Evolutionary conservation across 2,888 invertebrate genomes (phyloP), one percentile per base, ranked within the genome.

Genomic region (Priocnemis perturbator): DNA sequence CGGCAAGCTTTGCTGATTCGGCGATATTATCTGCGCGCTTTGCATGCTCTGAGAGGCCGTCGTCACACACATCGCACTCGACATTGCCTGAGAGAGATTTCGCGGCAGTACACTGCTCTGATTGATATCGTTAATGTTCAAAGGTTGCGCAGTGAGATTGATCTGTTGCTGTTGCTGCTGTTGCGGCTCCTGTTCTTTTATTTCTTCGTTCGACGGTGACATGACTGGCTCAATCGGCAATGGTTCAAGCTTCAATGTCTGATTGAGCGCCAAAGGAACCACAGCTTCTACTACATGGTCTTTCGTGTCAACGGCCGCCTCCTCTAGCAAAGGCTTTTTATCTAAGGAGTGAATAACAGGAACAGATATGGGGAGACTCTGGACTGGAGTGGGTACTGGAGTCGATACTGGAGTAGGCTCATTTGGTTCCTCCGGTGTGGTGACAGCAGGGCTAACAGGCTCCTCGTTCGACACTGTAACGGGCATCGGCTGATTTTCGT

Each of bases 261-360:
- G 81, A 65, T 81, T 83, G 53, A 85, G 78, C 17, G 83, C 79
- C 57, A 86, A 65, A 50, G 85, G 79, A 37, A 37, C 37, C 70
- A 83, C 76, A 65, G 83, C 82, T 53, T 87, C 87, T 65, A 76
- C 87, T 65, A 76, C 72, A 63, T 83, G 85, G 47, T 87, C 85
- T 58, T 86, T 84, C 20, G 83, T 73, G 52, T 87, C 83, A 0
- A 77, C 60, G 3, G 80, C 57, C 48, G 80, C 57, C 48, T 88
- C 88, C 4, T 87, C 87, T 5, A 85, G 45, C 19, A 83, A 61
- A 0, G 86, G 84, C 60, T 87, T 86, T 57, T 87, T 88, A 11
- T 88, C 88, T 15, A 86, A 65, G 0, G 85, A 67, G 52, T 89
- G 87, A 62, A 89, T 88, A 1, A 88, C 89, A n/a, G 89, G 86